Conservation (phyloP, 2,888 invertebrate genomes). For the Melitaea athalia region DNA sequence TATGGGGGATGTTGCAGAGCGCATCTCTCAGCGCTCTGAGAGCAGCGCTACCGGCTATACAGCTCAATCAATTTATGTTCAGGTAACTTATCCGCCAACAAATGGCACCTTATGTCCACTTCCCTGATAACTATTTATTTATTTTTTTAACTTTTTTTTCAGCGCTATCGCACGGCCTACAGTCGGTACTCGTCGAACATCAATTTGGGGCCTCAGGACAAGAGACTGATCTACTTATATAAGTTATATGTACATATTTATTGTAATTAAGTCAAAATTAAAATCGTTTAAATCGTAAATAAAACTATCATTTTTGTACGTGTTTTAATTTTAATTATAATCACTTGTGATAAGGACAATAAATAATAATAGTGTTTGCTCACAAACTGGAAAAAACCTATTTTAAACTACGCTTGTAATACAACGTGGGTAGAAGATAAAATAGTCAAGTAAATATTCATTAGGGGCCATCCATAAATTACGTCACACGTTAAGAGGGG, state of each 20-base stretch:
- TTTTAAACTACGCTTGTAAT: too few relatives aligned
- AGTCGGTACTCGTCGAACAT: slow-evolving; percentile 92
- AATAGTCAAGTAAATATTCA: too few relatives aligned
- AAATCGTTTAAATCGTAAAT: background rate
- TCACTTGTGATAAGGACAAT: too few relatives aligned
- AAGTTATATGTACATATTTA: slow-evolving; percentile 17
- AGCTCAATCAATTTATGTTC: slow-evolving; percentile 76
- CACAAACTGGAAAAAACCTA: too few relatives aligned
- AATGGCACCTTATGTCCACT: too few relatives aligned
- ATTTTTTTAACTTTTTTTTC: slow-evolving; percentile 37
- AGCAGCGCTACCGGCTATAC: slow-evolving; percentile 62
- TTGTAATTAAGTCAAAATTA: slow-evolving; percentile 16
- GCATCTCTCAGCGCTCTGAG: slow-evolving; percentile 67
- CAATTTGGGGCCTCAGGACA: slow-evolving; percentile 94
- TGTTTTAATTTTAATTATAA: background rate
- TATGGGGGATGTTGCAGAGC: slow-evolving; percentile 90
- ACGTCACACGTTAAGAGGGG: too few relatives aligned
- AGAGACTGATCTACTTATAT: slow-evolving; percentile 83
- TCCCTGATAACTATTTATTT: too few relatives aligned
- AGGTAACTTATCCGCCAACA: slow-evolving; percentile 52
- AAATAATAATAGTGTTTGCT: too few relatives aligned
- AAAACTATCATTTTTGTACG: background rate
- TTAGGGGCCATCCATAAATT: too few relatives aligned
- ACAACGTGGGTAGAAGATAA: too few relatives aligned
- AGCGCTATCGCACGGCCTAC: slow-evolving; percentile 95